Conservation (phyloP, 2,797 vertebrate genomes). For the Fundulus diaphanus region DNA sequence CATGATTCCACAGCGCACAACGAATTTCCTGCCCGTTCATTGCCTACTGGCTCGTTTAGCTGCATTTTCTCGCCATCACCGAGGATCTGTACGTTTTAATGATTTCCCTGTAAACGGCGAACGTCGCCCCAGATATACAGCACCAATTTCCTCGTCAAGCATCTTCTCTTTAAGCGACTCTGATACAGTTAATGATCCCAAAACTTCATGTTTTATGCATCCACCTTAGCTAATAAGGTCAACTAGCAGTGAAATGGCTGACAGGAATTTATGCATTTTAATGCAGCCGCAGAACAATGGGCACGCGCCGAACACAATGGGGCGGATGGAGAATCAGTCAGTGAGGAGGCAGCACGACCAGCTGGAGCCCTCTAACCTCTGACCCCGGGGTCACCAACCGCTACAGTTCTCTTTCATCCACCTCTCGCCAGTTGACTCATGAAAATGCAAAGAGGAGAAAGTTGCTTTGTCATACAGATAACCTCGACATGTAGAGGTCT, state of each 20-base stretch:
- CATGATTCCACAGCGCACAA: conserved; percentile 62
- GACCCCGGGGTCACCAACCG: conserved; percentile 80
- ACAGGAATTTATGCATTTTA: conserved; percentile 79
- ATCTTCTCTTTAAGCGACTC: conserved; percentile 47
- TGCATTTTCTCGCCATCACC: conserved; percentile 51
- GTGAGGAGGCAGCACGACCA: conserved; percentile 78
- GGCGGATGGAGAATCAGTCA: conserved; percentile 77
- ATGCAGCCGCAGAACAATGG: conserved; percentile 77
- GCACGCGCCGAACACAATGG: conserved; percentile 79
- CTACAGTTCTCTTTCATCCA: conserved; percentile 69
- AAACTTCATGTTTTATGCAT: conserved; percentile 80
- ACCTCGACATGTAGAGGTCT: conserved; percentile 72
- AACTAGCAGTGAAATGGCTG: conserved; percentile 78
- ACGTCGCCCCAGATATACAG: conserved; percentile 19
- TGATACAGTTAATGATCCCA: conserved; percentile 61
- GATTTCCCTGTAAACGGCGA: conserved; percentile 41
- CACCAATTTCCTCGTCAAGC: conserved; percentile 4
- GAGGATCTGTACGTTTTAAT: conserved; percentile 56
- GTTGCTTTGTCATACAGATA: conserved; percentile 80
- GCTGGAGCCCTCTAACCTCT: conserved; percentile 80
- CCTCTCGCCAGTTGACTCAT: conserved; percentile 71
- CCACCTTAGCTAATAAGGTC: conserved; percentile 78
- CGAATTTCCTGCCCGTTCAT: conserved; percentile 61
- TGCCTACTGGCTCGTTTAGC: conserved; percentile 56
- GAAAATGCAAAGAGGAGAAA: conserved; percentile 76